Percentiles rank a stretch among this genome's conserved stretches.
Evolutionary conservation across 2,113 vertebrate genomes (phyloP).

Genomic region (Miniopterus natalensis): DNA sequence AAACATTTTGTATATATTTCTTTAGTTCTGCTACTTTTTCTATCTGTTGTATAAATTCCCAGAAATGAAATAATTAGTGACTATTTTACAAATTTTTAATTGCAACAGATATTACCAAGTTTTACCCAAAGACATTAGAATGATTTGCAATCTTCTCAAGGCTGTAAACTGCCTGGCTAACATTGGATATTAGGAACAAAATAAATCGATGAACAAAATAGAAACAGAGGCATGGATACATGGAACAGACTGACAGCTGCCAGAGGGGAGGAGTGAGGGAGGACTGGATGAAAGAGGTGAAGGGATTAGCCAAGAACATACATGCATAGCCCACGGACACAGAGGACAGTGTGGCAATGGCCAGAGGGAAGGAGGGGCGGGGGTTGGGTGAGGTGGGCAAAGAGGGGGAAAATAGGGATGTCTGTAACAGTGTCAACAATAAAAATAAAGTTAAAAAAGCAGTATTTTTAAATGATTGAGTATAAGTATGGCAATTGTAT

Average conservation of each 20-base stretch:
- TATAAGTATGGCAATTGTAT: not conserved
- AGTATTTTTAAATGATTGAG: too few relatives aligned
- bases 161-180: not conserved
- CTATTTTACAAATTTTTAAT: not conserved
- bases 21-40: not conserved
- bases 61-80: not conserved
- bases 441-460: not conserved
- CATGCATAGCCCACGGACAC: not conserved
- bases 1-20: not conserved
- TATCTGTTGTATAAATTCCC: not conserved
- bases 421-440: not conserved
- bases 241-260: not conserved
- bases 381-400: not conserved
- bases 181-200: not conserved
- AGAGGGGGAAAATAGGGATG: not conserved
- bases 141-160: not conserved
- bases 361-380: not conserved
- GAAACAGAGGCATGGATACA: not conserved
- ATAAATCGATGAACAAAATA: not conserved
- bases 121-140: not conserved
- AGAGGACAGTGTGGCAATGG: not conserved
- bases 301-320: not conserved
- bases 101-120: not conserved
- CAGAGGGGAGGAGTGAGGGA: not conserved
- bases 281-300: not conserved